Conservation (phyloP, 2,797 vertebrate genomes). For the Betta splendens region DNA sequence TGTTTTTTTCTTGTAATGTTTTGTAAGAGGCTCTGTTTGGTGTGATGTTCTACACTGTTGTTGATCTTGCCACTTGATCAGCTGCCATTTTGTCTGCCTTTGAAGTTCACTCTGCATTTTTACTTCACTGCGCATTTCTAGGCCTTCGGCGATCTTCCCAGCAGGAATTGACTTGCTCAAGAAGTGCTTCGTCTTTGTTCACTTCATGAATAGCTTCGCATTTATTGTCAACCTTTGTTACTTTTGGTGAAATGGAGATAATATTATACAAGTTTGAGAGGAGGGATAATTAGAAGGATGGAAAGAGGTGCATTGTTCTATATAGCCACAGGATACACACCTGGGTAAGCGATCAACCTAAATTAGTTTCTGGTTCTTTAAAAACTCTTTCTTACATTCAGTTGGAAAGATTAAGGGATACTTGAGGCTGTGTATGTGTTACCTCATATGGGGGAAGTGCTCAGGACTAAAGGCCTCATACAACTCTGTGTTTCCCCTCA, state of each 20-base stretch:
- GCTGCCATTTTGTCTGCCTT: slow-evolving; percentile 37
- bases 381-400: slow-evolving; percentile 5
- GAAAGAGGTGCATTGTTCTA: slow-evolving; percentile 27
- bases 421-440: slow-evolving; percentile 41
- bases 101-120: slow-evolving; percentile 32
- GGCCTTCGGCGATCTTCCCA: slow-evolving; percentile 41
- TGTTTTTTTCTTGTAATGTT: slow-evolving; percentile 24
- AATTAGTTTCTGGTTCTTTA: slow-evolving; percentile 7
- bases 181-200: slow-evolving; percentile 47
- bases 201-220: slow-evolving; percentile 37
- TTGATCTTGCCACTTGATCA: slow-evolving; percentile 46
- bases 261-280: slow-evolving; percentile 41
- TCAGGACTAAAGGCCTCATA: slow-evolving; percentile 89
- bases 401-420: neutral
- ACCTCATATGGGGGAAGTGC: slow-evolving; percentile 93
- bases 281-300: slow-evolving; percentile 47
- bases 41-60: slow-evolving; percentile 32
- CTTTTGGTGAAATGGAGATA: slow-evolving; percentile 34
- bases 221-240: slow-evolving; percentile 37
- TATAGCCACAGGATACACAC: slow-evolving; percentile 57
- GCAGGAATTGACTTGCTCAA: slow-evolving; percentile 62
- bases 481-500: slow-evolving; percentile 89
- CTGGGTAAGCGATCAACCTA: slow-evolving; percentile 34
- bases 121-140: slow-evolving; percentile 29
- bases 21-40: slow-evolving; percentile 34